Evolutionary conservation across 2,797 vertebrate species (phyloP), one percentile per base, ranked within the genome.

Genomic region (Danio aesculapii): DNA sequence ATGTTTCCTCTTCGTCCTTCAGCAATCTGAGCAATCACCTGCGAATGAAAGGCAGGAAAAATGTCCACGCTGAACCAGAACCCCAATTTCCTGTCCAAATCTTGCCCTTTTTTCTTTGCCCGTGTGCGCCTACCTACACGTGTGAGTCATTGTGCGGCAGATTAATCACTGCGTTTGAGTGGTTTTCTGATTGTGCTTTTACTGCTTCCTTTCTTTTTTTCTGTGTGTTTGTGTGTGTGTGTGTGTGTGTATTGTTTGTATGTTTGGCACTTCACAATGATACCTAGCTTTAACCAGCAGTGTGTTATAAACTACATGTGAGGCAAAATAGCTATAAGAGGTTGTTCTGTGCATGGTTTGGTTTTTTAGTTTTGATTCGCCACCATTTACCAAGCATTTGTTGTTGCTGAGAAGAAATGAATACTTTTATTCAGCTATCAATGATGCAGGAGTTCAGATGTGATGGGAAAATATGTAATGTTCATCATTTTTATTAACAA

Each of bases 11-110:
- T 49, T 17, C 44, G 17, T 53, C 5, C 41, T 62, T 72, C 16
- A 55, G 49, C 58, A 71, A 53, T 62, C 47, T 8, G 19, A 53
- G 17, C 77, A 71, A 71, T 43, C 14, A n/a, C 6, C 13, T 63
- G 58, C 39, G 30, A 72, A 79, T 63, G 77, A 72, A 71, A 30
- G 55, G 41, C 77, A 63, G 11, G 47, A 1, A 68, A 81, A 68
- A 75, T 67, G 52, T 58, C 46, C 50, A 67, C 2, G 0, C 19
- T 73, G 43, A 61, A 67, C 62, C 64, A 55, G 43, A 46, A 47
- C 49, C 44, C 43, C 19, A 13, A 66, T 53, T 61, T 63, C 9
- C 55, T 67, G n/a, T 67, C 62, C 59, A 57, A 63, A 8, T 30
- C 30, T 53, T 47, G 16, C 50, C 21, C 50, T 46, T 61, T 70